Conservation (phyloP, 2,888 invertebrate species). For the Lobophora halterata region DNA sequence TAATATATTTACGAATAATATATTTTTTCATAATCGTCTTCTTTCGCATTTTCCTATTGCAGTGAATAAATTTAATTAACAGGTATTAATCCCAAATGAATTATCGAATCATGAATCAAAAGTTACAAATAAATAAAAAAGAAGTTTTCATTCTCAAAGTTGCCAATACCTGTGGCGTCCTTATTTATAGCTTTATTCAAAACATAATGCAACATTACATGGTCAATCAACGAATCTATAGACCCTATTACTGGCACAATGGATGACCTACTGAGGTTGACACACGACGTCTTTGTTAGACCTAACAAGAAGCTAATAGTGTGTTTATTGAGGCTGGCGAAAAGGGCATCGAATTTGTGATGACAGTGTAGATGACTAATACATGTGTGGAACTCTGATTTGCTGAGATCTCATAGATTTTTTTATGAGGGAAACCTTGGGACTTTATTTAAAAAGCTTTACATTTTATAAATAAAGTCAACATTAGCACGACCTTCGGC, state of each 20-base stretch:
- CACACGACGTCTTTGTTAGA: conserved; percentile 23
- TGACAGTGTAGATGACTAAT: too few species aligned
- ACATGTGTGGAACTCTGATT: too few species aligned
- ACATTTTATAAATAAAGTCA: too few species aligned
- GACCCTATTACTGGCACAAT: conserved; percentile 22
- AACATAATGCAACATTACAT: conserved; percentile 19
- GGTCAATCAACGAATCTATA: conserved; percentile 14
- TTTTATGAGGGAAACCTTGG: too few species aligned
- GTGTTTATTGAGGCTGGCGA: background rate
- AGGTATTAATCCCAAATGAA: too few species aligned
- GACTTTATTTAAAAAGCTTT: too few species aligned
- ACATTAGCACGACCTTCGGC: too few species aligned
- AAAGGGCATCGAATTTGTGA: conserved; percentile 1
- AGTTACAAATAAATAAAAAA: background rate
- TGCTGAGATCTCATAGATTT: too few species aligned
- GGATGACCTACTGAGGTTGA: conserved; percentile 21
- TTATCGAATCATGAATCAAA: background rate
- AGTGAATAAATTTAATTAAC: too few species aligned
- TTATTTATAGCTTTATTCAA: conserved; percentile 11
- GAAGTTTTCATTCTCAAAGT: background rate
- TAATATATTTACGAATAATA: too few species aligned
- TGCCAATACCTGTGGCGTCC: conserved; percentile 3
- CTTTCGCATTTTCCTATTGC: too few species aligned
- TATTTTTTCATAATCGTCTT: too few species aligned
- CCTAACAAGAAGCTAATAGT: conserved; percentile 9